A percentile compares a stretch with the other conserved stretches of the same genome.
Evolutionary conservation across 2,113 vertebrate genomes (phyloP).

Genomic region (Sander lucioperca): DNA sequence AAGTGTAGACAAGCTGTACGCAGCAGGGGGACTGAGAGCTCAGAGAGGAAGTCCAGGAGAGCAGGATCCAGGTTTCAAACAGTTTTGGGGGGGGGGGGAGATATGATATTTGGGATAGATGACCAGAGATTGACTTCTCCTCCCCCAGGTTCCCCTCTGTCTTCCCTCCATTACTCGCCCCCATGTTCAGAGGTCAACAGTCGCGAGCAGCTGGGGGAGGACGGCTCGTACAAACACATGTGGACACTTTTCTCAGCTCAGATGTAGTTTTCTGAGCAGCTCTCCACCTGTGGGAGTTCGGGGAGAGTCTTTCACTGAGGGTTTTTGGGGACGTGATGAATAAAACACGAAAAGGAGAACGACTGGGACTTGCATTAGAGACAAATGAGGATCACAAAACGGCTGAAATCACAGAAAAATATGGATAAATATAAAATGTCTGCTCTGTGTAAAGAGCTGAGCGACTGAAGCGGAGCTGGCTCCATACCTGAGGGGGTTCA

Average conservation of each 20-base stretch:
- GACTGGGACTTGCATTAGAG: not conserved
- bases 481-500: constrained; percentile 11
- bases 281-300: constrained; percentile 44
- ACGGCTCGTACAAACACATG: constrained; percentile 28
- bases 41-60: not conserved
- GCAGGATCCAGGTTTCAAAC: not conserved
- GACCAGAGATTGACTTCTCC: constrained; percentile 37
- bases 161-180: constrained; percentile 9
- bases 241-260: constrained; percentile 49
- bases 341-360: not conserved
- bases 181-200: constrained; percentile 16
- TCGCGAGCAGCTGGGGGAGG: constrained; percentile 14
- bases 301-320: constrained; percentile 4
- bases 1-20: not conserved
- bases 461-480: not conserved
- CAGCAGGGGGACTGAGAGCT: not conserved
- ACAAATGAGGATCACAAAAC: not conserved
- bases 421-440: not conserved
- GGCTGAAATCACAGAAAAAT: constrained; percentile 18
- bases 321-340: constrained; percentile 20
- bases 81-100: too few relatives aligned
- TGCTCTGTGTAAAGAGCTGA: constrained; percentile 2
- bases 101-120: not conserved
- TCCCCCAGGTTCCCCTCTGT: not conserved
- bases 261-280: constrained; percentile 46